phyloP scores from a whole-genome alignment of 1,140 invertebrate genomes.

The Helicoverpa armigera region DNA sequence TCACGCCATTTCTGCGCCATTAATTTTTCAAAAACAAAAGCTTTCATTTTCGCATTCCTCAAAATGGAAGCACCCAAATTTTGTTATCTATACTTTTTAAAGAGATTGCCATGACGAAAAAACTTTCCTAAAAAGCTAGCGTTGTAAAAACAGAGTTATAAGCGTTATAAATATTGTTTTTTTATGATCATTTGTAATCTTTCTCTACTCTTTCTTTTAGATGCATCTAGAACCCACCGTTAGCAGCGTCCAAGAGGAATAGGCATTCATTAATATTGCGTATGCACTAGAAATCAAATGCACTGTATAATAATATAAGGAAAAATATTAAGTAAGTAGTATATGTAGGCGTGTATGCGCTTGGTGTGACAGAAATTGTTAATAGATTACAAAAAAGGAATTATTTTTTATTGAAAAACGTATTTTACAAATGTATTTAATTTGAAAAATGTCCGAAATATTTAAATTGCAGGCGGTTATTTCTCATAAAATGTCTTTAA shows the following conservation, averaged over 20 bases:
- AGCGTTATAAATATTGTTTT: slow-evolving; percentile 36
- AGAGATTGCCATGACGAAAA: slow-evolving; percentile 51
- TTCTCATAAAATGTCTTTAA: too few species aligned
- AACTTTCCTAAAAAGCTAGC: slow-evolving; percentile 72
- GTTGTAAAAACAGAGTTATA: slow-evolving; percentile 62
- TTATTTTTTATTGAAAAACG: not conserved
- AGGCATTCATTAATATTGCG: slow-evolving; percentile 64
- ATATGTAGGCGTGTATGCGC: slow-evolving; percentile 28
- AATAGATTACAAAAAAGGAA: not conserved
- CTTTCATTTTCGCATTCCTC: slow-evolving; percentile 53
- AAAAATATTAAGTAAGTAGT: not conserved
- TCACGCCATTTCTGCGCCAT: not conserved
- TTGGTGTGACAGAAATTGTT: slow-evolving; percentile 24
- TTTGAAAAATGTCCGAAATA: not conserved
- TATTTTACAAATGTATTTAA: not conserved
- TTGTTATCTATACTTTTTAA: slow-evolving; percentile 39
- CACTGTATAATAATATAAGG: not conserved
- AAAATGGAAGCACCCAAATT: slow-evolving; percentile 63
- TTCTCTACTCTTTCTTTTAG: slow-evolving; percentile 81
- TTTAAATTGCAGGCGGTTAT: not conserved
- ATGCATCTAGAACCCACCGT: slow-evolving; percentile 82
- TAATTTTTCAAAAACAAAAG: slow-evolving; percentile 32
- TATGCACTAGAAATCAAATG: slow-evolving; percentile 31
- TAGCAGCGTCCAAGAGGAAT: slow-evolving; percentile 83
- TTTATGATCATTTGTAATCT: slow-evolving; percentile 80